These are phyloP conservation scores for Selene dorsalis DNA, from an alignment of 2,797 vertebrate genomes.

Conservation along the genomic window DNA sequence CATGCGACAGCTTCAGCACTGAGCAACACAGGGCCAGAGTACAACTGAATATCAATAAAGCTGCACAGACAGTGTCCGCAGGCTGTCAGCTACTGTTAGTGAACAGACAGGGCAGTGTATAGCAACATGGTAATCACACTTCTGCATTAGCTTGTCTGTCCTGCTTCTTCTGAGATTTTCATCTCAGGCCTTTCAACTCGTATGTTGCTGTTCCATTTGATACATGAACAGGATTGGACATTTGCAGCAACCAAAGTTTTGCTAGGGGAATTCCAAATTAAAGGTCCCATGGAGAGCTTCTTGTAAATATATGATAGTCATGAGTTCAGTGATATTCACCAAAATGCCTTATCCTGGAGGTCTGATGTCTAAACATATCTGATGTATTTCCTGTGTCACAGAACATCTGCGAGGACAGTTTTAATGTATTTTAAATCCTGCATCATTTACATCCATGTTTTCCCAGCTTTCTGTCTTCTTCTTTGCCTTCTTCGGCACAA, in stretches of 20 bases:
- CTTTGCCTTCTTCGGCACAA: not conserved
- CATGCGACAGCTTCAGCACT: conserved; percentile 40
- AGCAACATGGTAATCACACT: not conserved
- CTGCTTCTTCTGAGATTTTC: not conserved
- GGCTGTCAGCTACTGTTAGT: conserved; percentile 37
- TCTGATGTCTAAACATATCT: not conserved
- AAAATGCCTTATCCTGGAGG: not conserved
- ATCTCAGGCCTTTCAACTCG: not conserved
- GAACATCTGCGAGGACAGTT: not conserved
- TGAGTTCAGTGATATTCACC: not conserved
- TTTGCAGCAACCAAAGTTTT: not conserved
- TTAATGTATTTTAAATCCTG: not conserved
- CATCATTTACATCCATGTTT: not conserved
- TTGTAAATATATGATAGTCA: not conserved
- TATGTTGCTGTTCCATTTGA: not conserved
- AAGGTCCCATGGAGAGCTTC: not conserved
- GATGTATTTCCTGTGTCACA: not conserved
- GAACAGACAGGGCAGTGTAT: conserved; percentile 22
- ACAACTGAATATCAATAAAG: conserved; percentile 62
- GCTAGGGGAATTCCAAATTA: not conserved
- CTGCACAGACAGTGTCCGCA: conserved; percentile 38
- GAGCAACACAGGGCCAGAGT: conserved; percentile 27
- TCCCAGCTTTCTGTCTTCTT: not conserved
- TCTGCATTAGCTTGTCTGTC: not conserved
- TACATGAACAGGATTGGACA: not conserved